Evolutionary conservation across 2,888 invertebrate species (phyloP).

Genomic region (Octodonta nipae): DNA sequence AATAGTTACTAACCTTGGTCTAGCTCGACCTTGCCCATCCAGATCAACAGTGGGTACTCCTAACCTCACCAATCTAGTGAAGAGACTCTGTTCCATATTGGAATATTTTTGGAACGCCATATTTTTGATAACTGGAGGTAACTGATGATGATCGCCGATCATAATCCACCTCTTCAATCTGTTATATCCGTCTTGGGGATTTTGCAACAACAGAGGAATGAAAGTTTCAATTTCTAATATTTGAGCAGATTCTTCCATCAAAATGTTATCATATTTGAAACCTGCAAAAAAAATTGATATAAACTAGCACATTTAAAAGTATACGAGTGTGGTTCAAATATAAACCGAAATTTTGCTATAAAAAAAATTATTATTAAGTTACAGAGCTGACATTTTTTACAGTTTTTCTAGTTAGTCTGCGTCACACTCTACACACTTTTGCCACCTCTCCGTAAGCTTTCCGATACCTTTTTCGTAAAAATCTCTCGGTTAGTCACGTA

Average conservation of each 20-base stretch:
- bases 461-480: no score
- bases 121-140: constrained; percentile 98
- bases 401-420: no score
- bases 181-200: constrained; percentile 91
- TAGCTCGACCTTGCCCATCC: constrained; percentile 92
- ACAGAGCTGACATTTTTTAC: no score
- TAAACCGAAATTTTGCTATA: no score
- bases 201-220: constrained; percentile 94
- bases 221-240: constrained; percentile 99
- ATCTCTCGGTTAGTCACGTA: no score
- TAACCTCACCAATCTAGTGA: constrained; percentile 87
- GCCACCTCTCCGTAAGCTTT: no score
- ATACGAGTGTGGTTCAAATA: no score
- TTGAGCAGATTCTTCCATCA: constrained; percentile 99
- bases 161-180: constrained; percentile 98
- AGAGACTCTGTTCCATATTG: constrained; percentile 98
- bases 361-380: no score
- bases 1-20: constrained; percentile 56
- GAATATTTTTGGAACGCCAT: constrained; percentile 99
- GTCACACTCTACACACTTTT: no score
- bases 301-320: no score
- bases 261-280: constrained; percentile 95
- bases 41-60: constrained; percentile 95
- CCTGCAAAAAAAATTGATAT: constrained; percentile 34
- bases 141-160: constrained; percentile 98